phyloP scores from a whole-genome alignment of 2,888 invertebrate species.

The Rhagium mordax region DNA sequence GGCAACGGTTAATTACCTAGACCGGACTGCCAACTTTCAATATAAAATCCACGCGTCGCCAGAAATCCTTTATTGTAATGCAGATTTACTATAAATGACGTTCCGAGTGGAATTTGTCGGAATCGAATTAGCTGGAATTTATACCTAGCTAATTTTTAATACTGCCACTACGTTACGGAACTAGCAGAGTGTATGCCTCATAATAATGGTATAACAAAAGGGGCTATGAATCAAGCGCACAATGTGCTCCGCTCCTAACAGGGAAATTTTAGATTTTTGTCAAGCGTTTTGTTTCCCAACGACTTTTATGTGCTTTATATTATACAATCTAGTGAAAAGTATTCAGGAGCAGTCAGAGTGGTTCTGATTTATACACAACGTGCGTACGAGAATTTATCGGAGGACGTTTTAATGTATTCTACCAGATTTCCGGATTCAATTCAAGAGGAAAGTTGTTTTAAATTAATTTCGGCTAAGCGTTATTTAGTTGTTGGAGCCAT shows the following conservation, averaged over 20 bases:
- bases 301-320: conserved; percentile 53
- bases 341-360: conserved; percentile 34
- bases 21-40: not conserved
- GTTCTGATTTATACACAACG: conserved; percentile 35
- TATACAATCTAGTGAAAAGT: conserved; percentile 52
- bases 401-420: conserved; percentile 29
- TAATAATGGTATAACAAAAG: conserved; percentile 55
- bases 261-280: conserved; percentile 56
- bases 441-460: conserved; percentile 10
- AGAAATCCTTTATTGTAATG: conserved; percentile 24
- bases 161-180: conserved; percentile 25
- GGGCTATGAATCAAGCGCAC: conserved; percentile 55
- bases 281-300: conserved; percentile 54
- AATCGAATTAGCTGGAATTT: conserved; percentile 37
- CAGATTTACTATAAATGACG: not conserved
- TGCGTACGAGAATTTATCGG: conserved; percentile 36
- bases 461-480: conserved; percentile 17
- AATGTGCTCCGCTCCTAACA: conserved; percentile 54
- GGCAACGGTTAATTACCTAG: not conserved
- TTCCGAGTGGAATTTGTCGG: conserved; percentile 21
- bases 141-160: conserved; percentile 42
- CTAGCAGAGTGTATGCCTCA: conserved; percentile 43
- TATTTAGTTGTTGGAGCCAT: not conserved
- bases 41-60: not conserved
- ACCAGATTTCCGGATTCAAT: conserved; percentile 21